Evolutionary conservation across 2,888 invertebrate species (phyloP).

Genomic region (Parapristionchus giblindavisi): DNA sequence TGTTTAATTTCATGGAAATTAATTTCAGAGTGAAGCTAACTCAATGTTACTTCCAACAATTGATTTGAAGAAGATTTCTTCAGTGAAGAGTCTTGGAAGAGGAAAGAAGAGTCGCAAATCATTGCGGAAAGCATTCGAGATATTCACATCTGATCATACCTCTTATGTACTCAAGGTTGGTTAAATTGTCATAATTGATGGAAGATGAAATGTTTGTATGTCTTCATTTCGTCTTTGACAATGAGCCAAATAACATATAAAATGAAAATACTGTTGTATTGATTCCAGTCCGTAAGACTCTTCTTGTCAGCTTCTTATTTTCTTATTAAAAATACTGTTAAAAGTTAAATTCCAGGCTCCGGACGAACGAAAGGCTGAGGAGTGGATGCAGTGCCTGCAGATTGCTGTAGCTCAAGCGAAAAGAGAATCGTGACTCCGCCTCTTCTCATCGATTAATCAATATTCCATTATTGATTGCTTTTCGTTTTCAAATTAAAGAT

Average conservation of each 20-base stretch:
- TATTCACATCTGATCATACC: slow-evolving; percentile 86
- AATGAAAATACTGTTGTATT: too few species aligned
- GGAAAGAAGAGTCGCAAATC: slow-evolving; percentile 79
- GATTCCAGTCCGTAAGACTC: too few species aligned
- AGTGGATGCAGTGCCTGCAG: slow-evolving; percentile 93
- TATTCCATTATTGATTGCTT: too few species aligned
- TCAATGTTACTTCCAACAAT: slow-evolving; percentile 72
- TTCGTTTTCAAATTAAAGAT: too few species aligned
- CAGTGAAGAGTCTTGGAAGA: slow-evolving; percentile 88
- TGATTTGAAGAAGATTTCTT: slow-evolving; percentile 90
- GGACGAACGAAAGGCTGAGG: slow-evolving; percentile 91
- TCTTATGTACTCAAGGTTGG: slow-evolving; percentile 83
- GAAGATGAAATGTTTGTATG: too few species aligned
- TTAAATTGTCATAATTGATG: too few species aligned
- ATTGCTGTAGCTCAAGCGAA: slow-evolving; percentile 90
- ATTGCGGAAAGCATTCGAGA: slow-evolving; percentile 94
- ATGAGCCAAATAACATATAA: too few species aligned
- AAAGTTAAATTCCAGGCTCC: slow-evolving; percentile 76
- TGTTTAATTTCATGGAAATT: too few species aligned
- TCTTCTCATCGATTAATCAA: too few species aligned
- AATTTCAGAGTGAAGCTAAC: slow-evolving; percentile 28
- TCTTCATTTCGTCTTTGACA: too few species aligned
- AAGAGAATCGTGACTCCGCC: slow-evolving; percentile 39
- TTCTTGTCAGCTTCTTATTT: too few species aligned
- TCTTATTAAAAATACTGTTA: too few species aligned